Percentiles rank a stretch among this genome's conserved stretches.
Evolutionary conservation across 30 jellyfish, hydroid and myxozoan genomes (phyloP).

Genomic region (Phacellophora camtschatica): DNA sequence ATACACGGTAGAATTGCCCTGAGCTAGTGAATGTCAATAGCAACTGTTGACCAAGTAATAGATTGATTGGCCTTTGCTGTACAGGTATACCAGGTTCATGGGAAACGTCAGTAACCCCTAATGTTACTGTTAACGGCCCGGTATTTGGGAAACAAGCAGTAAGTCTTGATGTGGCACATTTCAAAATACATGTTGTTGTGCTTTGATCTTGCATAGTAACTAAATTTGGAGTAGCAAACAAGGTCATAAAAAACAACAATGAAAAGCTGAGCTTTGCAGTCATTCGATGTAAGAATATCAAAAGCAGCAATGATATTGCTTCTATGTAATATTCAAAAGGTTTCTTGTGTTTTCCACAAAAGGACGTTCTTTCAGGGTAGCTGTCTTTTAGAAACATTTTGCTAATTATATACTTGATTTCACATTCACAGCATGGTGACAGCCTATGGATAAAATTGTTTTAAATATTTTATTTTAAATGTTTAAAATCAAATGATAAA

Average conservation of each 20-base stretch:
- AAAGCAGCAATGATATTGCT: background rate
- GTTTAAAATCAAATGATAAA: too few relatives aligned
- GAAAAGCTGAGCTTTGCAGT: background rate
- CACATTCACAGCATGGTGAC: too few relatives aligned
- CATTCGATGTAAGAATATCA: background rate
- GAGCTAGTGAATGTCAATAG: background rate
- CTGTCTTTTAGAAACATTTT: too few relatives aligned
- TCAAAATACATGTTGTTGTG: background rate
- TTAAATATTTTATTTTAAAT: too few relatives aligned
- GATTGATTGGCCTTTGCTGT: constrained; percentile 51
- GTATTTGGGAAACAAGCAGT: constrained; percentile 33
- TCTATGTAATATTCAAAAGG: constrained; percentile 13
- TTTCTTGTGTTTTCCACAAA: background rate
- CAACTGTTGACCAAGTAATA: constrained; percentile 13
- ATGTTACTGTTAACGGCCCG: background rate
- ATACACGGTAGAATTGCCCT: constrained; percentile 14
- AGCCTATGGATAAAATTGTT: too few relatives aligned
- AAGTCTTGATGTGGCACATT: constrained; percentile 27
- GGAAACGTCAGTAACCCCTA: constrained; percentile 54
- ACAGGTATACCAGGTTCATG: constrained; percentile 22
- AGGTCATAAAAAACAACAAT: background rate
- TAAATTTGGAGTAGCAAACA: background rate
- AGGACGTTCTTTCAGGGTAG: too few relatives aligned
- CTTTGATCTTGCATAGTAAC: background rate
- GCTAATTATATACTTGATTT: too few relatives aligned